A percentile compares a stretch with the other conserved stretches of the same genome.
phyloP scores from a whole-genome alignment of 2,113 vertebrate genomes.

The Gavia stellata region DNA sequence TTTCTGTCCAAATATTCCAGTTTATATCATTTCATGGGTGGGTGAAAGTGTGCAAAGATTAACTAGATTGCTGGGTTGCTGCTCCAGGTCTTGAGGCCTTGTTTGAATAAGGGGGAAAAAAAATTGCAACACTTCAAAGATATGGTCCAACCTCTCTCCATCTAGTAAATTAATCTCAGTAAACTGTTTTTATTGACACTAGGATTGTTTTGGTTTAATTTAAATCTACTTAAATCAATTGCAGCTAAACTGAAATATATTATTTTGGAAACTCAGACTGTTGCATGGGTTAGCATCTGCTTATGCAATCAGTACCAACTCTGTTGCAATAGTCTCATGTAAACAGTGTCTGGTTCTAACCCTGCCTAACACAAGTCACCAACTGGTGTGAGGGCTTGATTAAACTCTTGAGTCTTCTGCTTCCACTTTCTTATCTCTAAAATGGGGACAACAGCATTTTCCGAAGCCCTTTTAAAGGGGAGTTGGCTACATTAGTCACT shows the following conservation, averaged over 20 bases:
- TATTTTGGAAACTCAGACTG: constrained; percentile 13
- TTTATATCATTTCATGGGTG: not conserved
- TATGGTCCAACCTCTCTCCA: not conserved
- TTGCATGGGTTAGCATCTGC: not conserved
- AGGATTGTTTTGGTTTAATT: constrained; percentile 1
- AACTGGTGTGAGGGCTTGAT: constrained; percentile 48
- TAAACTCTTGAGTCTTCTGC: constrained; percentile 47
- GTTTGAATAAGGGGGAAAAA: not conserved
- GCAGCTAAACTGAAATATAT: not conserved
- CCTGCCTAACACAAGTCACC: not conserved
- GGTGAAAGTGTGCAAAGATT: not conserved
- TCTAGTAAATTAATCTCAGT: not conserved
- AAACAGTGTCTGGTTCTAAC: constrained; percentile 3
- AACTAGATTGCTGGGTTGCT: not conserved
- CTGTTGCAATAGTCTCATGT: constrained; percentile 10
- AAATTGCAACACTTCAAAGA: not conserved
- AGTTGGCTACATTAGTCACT: constrained; percentile 12
- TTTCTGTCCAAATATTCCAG: not conserved
- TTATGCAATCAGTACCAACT: not conserved
- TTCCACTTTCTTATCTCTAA: constrained; percentile 56
- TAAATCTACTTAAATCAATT: not conserved
- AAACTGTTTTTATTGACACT: not conserved
- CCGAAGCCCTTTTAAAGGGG: not conserved
- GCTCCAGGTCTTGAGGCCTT: not conserved
- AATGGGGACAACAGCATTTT: constrained; percentile 32